Conservation (phyloP, 2,797 vertebrate species). For the Sorex maritimensis region DNA sequence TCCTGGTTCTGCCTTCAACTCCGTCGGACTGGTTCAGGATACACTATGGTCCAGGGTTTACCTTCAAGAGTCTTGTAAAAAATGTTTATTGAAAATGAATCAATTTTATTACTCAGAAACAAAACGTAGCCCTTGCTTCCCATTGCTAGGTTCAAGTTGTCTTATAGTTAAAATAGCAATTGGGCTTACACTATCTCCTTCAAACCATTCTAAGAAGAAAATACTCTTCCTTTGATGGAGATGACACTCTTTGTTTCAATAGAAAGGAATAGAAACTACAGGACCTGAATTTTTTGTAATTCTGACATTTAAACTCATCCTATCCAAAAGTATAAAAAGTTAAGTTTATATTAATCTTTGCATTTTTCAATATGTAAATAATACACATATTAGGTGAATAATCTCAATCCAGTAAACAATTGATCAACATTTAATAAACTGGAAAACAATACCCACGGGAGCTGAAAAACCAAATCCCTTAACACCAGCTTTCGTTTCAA, state of each 20-base stretch:
- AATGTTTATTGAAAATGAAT: constrained; percentile 17
- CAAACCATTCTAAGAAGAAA: constrained; percentile 39
- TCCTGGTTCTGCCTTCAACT: not conserved
- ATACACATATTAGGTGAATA: constrained; percentile 50
- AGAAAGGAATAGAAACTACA: constrained; percentile 2
- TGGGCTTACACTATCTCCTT: not conserved
- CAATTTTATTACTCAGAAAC: not conserved
- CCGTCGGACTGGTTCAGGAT: not conserved
- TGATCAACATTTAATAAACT: constrained; percentile 64
- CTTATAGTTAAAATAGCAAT: constrained; percentile 14
- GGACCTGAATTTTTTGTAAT: not conserved
- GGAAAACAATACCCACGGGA: constrained; percentile 75
- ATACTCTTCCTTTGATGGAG: not conserved
- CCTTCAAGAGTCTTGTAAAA: constrained; percentile 23
- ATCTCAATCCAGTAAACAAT: constrained; percentile 63
- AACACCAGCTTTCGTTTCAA: constrained; percentile 79
- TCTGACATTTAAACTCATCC: constrained; percentile 29
- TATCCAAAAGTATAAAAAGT: not conserved
- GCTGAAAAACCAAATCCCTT: constrained; percentile 80
- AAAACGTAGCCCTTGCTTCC: constrained; percentile 51
- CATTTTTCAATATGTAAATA: constrained; percentile 34
- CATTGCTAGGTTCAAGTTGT: not conserved
- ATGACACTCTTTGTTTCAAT: not conserved
- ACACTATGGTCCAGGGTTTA: not conserved
- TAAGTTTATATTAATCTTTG: constrained; percentile 39